phyloP scores from a whole-genome alignment of 64 coral and sea anemone species.

The Pocillopora verrucosa region DNA sequence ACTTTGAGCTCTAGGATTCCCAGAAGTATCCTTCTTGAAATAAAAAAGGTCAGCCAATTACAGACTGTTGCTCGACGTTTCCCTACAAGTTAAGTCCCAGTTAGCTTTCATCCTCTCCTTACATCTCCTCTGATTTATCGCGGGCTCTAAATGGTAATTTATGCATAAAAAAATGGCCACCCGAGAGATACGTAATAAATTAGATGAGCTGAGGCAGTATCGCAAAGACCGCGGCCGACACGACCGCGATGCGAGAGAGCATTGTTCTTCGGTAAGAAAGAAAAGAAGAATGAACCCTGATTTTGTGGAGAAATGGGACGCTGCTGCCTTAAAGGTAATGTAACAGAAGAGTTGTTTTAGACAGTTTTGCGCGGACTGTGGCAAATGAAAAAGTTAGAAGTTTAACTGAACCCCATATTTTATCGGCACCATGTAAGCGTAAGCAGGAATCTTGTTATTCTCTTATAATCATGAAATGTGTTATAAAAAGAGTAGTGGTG shows the following conservation, averaged over 20 bases:
- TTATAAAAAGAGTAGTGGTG: background rate
- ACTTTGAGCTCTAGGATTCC: too few species aligned
- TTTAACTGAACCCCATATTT: too few species aligned
- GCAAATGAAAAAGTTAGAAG: background rate
- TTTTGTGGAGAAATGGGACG: constrained; percentile 44
- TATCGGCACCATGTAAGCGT: too few species aligned
- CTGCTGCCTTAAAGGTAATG: constrained; percentile 43
- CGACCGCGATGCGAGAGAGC: background rate
- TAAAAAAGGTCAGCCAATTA: too few species aligned
- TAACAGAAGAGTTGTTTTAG: background rate
- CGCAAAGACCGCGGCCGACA: background rate
- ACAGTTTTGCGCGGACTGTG: constrained; percentile 11
- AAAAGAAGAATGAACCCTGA: constrained; percentile 26
- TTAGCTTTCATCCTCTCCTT: background rate
- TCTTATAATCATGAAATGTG: background rate
- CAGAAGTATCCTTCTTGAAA: too few species aligned
- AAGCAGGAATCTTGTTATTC: background rate
- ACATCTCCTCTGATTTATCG: background rate
- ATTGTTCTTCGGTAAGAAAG: constrained; percentile 5
- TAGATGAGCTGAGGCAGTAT: constrained; percentile 33
- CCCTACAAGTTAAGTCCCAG: too few species aligned
- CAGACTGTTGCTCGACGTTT: too few species aligned
- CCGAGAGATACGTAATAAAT: constrained; percentile 23
- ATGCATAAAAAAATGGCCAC: constrained; percentile 17
- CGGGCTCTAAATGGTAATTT: constrained; percentile 25